Evolutionary conservation across 1,140 invertebrate species (phyloP).

Genomic region (Phthorimaea operculella): DNA sequence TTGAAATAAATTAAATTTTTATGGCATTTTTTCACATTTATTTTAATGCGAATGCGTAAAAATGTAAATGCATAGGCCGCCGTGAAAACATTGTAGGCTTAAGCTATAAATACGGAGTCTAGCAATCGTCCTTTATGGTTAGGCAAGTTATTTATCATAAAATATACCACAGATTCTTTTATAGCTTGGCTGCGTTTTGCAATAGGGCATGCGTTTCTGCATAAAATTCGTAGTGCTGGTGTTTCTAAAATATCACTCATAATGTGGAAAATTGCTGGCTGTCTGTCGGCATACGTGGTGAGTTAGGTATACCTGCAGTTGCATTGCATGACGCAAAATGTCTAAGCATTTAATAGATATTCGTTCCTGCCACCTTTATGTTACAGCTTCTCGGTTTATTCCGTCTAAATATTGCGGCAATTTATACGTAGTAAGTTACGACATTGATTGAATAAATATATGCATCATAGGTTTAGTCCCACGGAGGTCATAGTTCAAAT

Average conservation of each 20-base stretch:
- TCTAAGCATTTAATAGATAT: neutral
- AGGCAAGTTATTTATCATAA: slow-evolving; percentile 1
- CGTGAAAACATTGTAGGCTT: no score
- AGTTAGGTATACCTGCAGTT: neutral
- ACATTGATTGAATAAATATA: neutral
- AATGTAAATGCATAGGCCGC: no score
- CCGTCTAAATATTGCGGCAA: slow-evolving; percentile 22
- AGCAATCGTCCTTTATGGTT: neutral
- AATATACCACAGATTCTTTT: slow-evolving; percentile 2
- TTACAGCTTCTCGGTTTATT: slow-evolving; percentile 24
- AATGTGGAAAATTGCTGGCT: slow-evolving; percentile 1
- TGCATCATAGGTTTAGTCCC: neutral
- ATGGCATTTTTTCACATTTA: no score
- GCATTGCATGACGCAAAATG: neutral
- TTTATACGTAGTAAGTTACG: slow-evolving; percentile 52
- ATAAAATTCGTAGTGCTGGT: neutral
- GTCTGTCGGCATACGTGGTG: neutral
- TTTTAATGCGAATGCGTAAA: no score
- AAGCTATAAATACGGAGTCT: no score
- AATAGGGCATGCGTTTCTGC: neutral
- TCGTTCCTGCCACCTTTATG: neutral
- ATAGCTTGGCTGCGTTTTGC: neutral
- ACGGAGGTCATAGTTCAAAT: slow-evolving; percentile 6
- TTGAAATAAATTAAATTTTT: no score
- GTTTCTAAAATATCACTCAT: slow-evolving; percentile 2